Base-by-base conservation (phyloP, 2,797 vertebrate species). In the Amblyraja radiata region DNA sequence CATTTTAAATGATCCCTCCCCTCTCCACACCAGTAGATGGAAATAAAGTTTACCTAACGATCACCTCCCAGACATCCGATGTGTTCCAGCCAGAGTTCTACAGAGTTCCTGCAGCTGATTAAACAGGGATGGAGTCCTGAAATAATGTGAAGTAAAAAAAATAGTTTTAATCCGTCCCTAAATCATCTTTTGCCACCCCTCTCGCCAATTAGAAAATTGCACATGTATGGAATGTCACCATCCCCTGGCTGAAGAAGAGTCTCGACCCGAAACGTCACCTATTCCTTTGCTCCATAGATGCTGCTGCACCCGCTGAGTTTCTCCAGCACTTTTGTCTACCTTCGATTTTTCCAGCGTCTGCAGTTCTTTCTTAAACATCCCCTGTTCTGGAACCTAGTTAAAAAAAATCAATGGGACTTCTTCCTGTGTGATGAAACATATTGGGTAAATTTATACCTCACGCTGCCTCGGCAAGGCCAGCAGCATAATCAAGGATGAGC, bases 111-210 rank as follows among this genome's bases (percentile, higher is more conserved):
- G 93, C 74, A 96, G 96, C 93, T 94, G 94, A 94, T 88, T 93
- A 93, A 93, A 90, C 28, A 39, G 93, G 93, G 88, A 76, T 93
- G 36, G 93, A 93, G 83, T 96, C 96, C 96, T 95, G 95, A 97
- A 95, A 96, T 95, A 94, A 32, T 14, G 39, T 46, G 25, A 94
- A 94, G 94, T 93, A 28, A 93, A 94, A 90, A 83, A 93, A 79
- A 88, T 84, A 93, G 79, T 94, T 94, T 94, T 93, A 78, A 93
- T 94, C 39, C 78, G 93, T 93, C 83, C 94, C 96, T 96, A 97
- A 95, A 97, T 97, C 0, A 97, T 97, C 95, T 97, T 97, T 96
- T 97, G 97, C 93, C 97, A 97, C 97, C 97, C 94, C 97, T 97
- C 95, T 97, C 97, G 93, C 97, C 97, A 61, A 97, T 97, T 93